Base-by-base conservation (phyloP, 1,140 invertebrate genomes). In the Penaeus vannamei region DNA sequence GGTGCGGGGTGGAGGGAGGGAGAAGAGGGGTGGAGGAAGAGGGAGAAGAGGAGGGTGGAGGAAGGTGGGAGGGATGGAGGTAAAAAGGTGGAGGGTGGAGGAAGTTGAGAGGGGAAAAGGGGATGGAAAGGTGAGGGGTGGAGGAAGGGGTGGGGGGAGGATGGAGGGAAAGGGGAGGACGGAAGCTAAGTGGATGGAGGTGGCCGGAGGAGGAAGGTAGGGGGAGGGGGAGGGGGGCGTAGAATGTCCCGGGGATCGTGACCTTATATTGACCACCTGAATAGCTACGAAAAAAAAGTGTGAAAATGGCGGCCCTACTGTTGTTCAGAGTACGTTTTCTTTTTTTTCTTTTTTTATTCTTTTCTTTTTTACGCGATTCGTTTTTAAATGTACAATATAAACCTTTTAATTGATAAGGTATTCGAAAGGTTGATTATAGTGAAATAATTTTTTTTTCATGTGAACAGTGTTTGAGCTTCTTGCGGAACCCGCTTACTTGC, bases 31-130 rank as follows among this genome's bases (percentile, higher is more conserved):
- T 32, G 83, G 64, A 61, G 26, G 83, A 5, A 46, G 36, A 61
- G 64, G 83, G 46, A 4, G 64, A 59, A 66, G 62, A 61, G 83
- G 36, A 29, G 59, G 83, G 29, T 19, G 46, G 83, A 84, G 83
- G 83, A 84, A 60, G 83, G 61, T 22, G 61, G 36, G 36, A 22
- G n/a, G 36, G 29, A 61, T n/a, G n/a, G 32, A 32, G 64, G 19
- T 36, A 36, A 46, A 26, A 72, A 36, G 42, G 26, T 23, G 84
- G 42, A 29, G 53, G 64, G 61, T 32, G 64, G 23, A n/a, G 64
- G 22, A 64, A 12, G 66, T n/a, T 23, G 36, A 42, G 22, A 12
- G 64, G 36, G n/a, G 29, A 32, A 19, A 36, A 1, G 36, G 29
- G 77, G 26, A 46, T 22, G 10, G 22, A 46, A 10, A 84, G 12